Conservation (phyloP, 1,140 invertebrate species). For the Fopius arisanus region DNA sequence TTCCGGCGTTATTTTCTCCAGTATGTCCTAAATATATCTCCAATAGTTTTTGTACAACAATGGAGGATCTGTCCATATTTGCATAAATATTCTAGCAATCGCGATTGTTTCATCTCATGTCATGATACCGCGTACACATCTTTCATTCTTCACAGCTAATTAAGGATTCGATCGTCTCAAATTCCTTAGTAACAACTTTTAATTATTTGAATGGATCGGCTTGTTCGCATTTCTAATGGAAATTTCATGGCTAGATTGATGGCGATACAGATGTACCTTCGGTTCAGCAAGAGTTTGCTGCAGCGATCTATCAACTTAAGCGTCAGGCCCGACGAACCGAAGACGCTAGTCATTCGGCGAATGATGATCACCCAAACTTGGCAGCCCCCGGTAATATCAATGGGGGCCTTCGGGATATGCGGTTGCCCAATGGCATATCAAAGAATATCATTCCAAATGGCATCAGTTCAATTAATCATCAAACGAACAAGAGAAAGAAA, state of each 20-base stretch:
- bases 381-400: constrained; percentile 42
- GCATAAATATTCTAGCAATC: too few species aligned
- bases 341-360: background rate
- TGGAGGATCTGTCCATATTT: too few species aligned
- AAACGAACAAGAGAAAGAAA: constrained; percentile 19
- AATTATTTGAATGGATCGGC: background rate
- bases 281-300: constrained; percentile 79
- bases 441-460: constrained; percentile 43
- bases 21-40: too few species aligned
- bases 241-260: constrained; percentile 69
- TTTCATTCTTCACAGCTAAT: too few species aligned
- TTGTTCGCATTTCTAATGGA: background rate
- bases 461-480: constrained; percentile 34
- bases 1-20: too few species aligned
- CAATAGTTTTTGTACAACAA: too few species aligned
- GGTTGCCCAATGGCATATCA: constrained; percentile 49
- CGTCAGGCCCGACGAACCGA: constrained; percentile 60
- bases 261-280: constrained; percentile 79
- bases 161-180: too few species aligned
- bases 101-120: too few species aligned
- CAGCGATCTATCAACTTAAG: constrained; percentile 73
- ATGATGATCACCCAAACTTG: constrained; percentile 38
- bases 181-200: too few species aligned
- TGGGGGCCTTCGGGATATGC: constrained; percentile 41
- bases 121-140: too few species aligned